A percentile compares a stretch with the other conserved stretches of the same genome.
Evolutionary conservation across 2,113 vertebrate genomes (phyloP).

Genomic region (Oryzias curvinotus): DNA sequence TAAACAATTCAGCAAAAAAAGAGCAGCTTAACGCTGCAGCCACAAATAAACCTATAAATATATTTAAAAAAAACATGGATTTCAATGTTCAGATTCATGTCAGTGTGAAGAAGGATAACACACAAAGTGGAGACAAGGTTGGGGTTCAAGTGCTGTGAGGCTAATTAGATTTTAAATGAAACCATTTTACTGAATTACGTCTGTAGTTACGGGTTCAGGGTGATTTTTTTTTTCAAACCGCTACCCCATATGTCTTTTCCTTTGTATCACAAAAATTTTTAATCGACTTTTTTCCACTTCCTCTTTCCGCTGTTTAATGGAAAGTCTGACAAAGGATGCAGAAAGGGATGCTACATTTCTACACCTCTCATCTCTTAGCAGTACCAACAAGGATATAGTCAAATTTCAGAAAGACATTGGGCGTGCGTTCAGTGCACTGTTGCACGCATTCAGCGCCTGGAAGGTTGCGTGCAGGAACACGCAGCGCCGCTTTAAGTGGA

Average conservation of each 20-base stretch:
- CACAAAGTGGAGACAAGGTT: slow-evolving; percentile 16
- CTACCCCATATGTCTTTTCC: slow-evolving; percentile 17
- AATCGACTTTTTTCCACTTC: slow-evolving; percentile 29
- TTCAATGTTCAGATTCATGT: slow-evolving; percentile 18
- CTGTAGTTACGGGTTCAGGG: slow-evolving; percentile 30
- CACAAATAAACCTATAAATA: no score
- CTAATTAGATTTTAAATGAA: slow-evolving; percentile 63
- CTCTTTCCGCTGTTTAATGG: slow-evolving; percentile 7
- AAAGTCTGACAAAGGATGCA: slow-evolving; percentile 19
- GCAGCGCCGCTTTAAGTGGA: slow-evolving; percentile 25
- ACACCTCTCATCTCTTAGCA: slow-evolving; percentile 23
- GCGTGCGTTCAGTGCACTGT: background rate
- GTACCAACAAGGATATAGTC: slow-evolving; percentile 33
- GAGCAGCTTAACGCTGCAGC: no score
- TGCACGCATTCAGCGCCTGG: background rate
- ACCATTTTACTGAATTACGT: slow-evolving; percentile 33
- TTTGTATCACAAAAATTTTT: slow-evolving; percentile 15
- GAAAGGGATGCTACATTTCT: slow-evolving; percentile 14
- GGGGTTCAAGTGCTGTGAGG: slow-evolving; percentile 38
- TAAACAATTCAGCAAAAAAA: no score
- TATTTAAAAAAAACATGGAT: background rate
- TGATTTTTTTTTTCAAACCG: slow-evolving; percentile 36
- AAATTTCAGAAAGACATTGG: background rate
- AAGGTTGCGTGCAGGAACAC: background rate
- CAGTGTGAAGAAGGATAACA: slow-evolving; percentile 12